Base-by-base conservation (phyloP, 2,888 invertebrate species). In the Sesia apiformis region DNA sequence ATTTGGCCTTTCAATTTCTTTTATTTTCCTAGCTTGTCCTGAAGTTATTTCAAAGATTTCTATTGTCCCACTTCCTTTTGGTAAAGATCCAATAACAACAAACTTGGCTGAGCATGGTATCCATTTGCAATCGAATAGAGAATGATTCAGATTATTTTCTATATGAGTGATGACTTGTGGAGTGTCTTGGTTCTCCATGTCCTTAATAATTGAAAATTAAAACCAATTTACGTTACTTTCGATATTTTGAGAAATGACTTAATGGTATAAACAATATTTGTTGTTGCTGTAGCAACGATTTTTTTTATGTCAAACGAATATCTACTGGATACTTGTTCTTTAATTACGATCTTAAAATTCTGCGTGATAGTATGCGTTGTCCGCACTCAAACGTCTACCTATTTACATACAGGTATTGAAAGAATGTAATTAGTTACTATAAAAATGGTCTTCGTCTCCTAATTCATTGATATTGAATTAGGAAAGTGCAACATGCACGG, bases 41-140 rank as follows among this genome's bases (percentile, higher is more conserved):
- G 93, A 92, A 39, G 92, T 92, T 38, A 97, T 89, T 74, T 95
- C 94, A 72, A 93, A 96, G 8, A 96, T 91, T 82, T 98, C 95
- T 56, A 98, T 84, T 39, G 95, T 92, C 0, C 98, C 98, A 53
- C 93, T 94, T 51, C 96, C 96, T 70, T 94, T 94, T 0, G 98
- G 93, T 75, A 95, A 92, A 8, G 94, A 94, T 5, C 98, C 98
- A 55, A 98, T 90, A 50, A 95, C 93, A 58, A 97, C 94, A 83
- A 98, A 96, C 82, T 97, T 98, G 0, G 98, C 96, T 3, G 97
- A 97, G 72, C 95, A 94, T 0, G 98, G 98, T 68, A 98, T 93
- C 98, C 98, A 98, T 85, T 96, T 96, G n/a, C 94, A 93, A 73
- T 98, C 98, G 77, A 96, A 97, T 39, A 97, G 81, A 0, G 96